A percentile compares a stretch with the other conserved stretches of the same genome.
These are phyloP conservation scores for Portunus trituberculatus DNA, from an alignment of 1,140 invertebrate species.

Conservation along the genomic window DNA sequence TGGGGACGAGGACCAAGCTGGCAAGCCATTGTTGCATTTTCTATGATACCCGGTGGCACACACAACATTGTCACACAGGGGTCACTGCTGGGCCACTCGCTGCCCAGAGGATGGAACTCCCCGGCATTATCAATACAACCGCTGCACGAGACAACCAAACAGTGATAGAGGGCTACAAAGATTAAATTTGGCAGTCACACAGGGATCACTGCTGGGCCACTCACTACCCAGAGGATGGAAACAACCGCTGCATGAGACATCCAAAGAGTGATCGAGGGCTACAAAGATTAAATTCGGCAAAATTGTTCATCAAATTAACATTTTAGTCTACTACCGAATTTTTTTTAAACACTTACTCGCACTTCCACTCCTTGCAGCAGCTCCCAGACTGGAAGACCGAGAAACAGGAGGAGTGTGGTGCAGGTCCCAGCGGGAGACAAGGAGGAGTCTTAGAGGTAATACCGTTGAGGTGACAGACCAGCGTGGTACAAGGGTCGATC, in stretches of 20 bases:
- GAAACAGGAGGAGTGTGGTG: background rate
- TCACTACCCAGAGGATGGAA: background rate
- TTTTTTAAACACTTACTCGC: background rate
- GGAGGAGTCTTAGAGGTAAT: background rate
- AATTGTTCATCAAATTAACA: too few relatives aligned
- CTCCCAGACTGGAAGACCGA: background rate
- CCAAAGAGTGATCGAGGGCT: too few relatives aligned
- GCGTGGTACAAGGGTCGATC: background rate
- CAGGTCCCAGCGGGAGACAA: background rate
- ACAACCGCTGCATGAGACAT: background rate
- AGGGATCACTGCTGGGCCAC: background rate
- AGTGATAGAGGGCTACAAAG: too few relatives aligned
- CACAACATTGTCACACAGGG: background rate
- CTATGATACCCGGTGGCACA: too few relatives aligned
- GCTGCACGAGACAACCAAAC: background rate
- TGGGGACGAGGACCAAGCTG: background rate
- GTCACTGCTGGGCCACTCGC: background rate
- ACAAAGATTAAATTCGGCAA: background rate
- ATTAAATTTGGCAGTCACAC: background rate
- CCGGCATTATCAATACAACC: background rate
- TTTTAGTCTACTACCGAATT: too few relatives aligned
- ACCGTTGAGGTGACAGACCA: background rate
- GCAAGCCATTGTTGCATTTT: background rate
- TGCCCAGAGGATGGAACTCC: background rate
- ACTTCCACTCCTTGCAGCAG: conserved; percentile 8